Percentiles rank a stretch among this genome's conserved stretches.
These are phyloP conservation scores for Prochilodus magdalenae DNA, from an alignment of 2,113 vertebrate genomes.

Conservation along the genomic window DNA sequence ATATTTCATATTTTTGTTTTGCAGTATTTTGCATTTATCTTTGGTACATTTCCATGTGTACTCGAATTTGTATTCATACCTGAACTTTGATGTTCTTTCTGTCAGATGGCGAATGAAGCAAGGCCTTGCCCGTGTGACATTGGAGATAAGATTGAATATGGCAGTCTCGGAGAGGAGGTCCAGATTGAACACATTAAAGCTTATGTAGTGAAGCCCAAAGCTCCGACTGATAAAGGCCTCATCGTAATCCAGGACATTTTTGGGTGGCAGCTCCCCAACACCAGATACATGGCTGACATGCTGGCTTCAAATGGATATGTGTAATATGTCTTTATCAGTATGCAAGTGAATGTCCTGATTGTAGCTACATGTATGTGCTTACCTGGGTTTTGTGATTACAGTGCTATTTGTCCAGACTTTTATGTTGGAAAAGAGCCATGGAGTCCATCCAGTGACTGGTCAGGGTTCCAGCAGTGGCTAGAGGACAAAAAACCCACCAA, in stretches of 20 bases:
- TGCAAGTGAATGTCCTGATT: not conserved
- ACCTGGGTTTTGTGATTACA: conserved; percentile 43
- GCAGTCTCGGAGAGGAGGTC: conserved; percentile 82
- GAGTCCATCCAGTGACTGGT: conserved; percentile 80
- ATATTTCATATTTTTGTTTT: too few species aligned
- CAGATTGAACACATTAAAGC: conserved; percentile 85
- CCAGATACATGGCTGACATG: conserved; percentile 90
- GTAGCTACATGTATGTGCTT: not conserved
- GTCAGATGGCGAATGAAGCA: conserved; percentile 87
- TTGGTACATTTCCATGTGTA: not conserved
- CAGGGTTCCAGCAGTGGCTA: conserved; percentile 85
- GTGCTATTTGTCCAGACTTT: conserved; percentile 89
- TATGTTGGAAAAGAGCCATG: conserved; percentile 87
- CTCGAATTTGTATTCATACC: not conserved
- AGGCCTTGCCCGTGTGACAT: conserved; percentile 86
- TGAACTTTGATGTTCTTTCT: not conserved
- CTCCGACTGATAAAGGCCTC: conserved; percentile 81
- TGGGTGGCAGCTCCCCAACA: conserved; percentile 91
- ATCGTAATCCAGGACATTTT: conserved; percentile 91
- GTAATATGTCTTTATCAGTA: conserved; percentile 69
- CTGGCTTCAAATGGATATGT: conserved; percentile 87
- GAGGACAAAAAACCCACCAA: conserved; percentile 79
- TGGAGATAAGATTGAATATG: conserved; percentile 83
- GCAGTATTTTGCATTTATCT: not conserved
- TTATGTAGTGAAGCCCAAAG: conserved; percentile 81